Evolutionary conservation across 2,797 vertebrate species (phyloP), one percentile per base, ranked within the genome.

Genomic region (Podarcis lilfordi): DNA sequence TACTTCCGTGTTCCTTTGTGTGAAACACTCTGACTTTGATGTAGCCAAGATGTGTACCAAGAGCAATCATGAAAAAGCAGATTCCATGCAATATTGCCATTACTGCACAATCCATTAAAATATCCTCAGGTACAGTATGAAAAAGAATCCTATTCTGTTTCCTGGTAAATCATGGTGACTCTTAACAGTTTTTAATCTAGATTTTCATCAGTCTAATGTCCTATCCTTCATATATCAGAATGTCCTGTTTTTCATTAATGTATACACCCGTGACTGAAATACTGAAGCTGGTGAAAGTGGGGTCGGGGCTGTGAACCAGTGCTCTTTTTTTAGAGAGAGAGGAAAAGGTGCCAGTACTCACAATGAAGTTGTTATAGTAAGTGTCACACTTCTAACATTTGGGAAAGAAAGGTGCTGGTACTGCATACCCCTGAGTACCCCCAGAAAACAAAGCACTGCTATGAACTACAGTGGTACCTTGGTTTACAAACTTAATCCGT

Each of bases 201-300:
- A 23, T 50, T 89, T 89, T 89, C 77, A 89, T 81, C 40, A 75
- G 15, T 80, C 40, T 75, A 66, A 89, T 68, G 37, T 66, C 32
- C n/a, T 64, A 21, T 80, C 68, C 32, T 7, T 81, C 78, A 72
- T n/a, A 74, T 64, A 87, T 74, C 84, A 68, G 45, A 50, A 80
- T 74, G 6, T n/a, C 17, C n/a, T 40, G 7, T 21, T 81, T 84
- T 89, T 76, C 55, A 76, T 85, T 85, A 85, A 89, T 59, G 13
- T 17, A n/a, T 64, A 82, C 19, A 64, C 37, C 76, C 45, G 85
- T 77, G 80, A 77, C 55, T 71, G 29, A 80, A 32, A 75, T 29
- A 75, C n/a, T 72, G 68, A 66, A 15, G 43, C 59, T 75, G 71
- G 23, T 64, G 69, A 45, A 71, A 43, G 40, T 17, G 29, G 19